phyloP scores from a whole-genome alignment of 1,140 invertebrate species.

The Drosophila saltans region DNA sequence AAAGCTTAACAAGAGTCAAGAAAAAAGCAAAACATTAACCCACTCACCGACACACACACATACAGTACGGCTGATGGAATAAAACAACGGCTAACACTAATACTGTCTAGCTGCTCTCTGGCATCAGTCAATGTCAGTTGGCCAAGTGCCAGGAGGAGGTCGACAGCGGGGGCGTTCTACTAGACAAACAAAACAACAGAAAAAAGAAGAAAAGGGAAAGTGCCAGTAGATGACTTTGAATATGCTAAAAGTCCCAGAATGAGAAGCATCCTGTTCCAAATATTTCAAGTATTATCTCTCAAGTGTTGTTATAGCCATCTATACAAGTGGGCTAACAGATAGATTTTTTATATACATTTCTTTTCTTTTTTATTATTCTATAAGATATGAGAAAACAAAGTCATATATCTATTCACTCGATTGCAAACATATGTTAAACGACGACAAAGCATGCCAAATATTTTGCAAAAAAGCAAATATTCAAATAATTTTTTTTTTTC shows the following conservation, averaged over 20 bases:
- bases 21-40: constrained; percentile 71
- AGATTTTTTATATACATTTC: not conserved
- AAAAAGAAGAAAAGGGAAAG: constrained; percentile 41
- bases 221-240: constrained; percentile 31
- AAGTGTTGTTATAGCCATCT: constrained; percentile 34
- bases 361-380: not conserved
- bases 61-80: constrained; percentile 4
- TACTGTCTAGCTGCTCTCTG: constrained; percentile 45
- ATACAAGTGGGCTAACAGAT: not conserved
- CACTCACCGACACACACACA: constrained; percentile 40
- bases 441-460: constrained; percentile 60
- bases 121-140: constrained; percentile 81
- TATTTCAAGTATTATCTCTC: constrained; percentile 33
- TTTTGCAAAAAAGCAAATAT: constrained; percentile 52
- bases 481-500: constrained; percentile 45
- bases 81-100: constrained; percentile 3
- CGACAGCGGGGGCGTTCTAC: constrained; percentile 42
- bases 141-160: constrained; percentile 72
- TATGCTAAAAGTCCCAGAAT: constrained; percentile 18
- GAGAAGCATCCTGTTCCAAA: not conserved
- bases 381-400: constrained; percentile 31
- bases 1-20: constrained; percentile 50
- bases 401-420: constrained; percentile 38
- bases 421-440: constrained; percentile 62
- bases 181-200: constrained; percentile 39